Evolutionary conservation across 2,888 invertebrate species (phyloP), one percentile per base, ranked within the genome.

Genomic region (Andrena bucephala): DNA sequence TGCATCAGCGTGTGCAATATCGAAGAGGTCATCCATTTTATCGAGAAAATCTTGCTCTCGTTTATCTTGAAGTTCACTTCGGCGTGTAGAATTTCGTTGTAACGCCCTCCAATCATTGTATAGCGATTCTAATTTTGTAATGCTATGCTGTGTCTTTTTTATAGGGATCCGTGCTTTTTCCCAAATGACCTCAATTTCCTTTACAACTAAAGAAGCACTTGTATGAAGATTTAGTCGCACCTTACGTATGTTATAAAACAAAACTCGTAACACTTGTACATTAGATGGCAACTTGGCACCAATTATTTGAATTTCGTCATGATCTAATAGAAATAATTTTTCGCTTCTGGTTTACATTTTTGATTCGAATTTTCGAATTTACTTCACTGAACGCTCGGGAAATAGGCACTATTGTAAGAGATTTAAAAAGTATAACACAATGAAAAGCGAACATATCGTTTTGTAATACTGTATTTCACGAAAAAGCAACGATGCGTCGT

Each of bases 21-120:
- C 60, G n/a, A 60, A 60, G 27, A 63, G 36, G 33, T 50, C 65
- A 8, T 65, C 27, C 20, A 65, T 36, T 27, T 65, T 27, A 16
- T 48, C 27, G 5, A 48, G 50, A 48, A 65, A 65, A 5, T 48
- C 65, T 27, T 48, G 27, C 27, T 65, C 50, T 27, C 48, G 48
- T 16, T 27, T 48, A n/a, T 65, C 48, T 65, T 48, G 48, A 4
- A 50, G 10, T 48, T 2, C 29, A 27, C 6, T 65, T 65, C 50
- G 48, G 16, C 65, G 48, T 50, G 10, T 65, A 16, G 27, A 65
- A 65, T 5, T 48, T 29, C 16, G 48, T 65, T 48, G 48, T 29
- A 65, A n/a, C 16, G 63, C 10, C 0, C 27, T 59, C 29, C 27
- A 59, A 13, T 29, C 13, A 2, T 59, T 20, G 24, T 59, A 59